A percentile compares a stretch with the other conserved stretches of the same genome.
Conservation (phyloP, 2,888 invertebrate species). For the Podotricha telesiphe region DNA sequence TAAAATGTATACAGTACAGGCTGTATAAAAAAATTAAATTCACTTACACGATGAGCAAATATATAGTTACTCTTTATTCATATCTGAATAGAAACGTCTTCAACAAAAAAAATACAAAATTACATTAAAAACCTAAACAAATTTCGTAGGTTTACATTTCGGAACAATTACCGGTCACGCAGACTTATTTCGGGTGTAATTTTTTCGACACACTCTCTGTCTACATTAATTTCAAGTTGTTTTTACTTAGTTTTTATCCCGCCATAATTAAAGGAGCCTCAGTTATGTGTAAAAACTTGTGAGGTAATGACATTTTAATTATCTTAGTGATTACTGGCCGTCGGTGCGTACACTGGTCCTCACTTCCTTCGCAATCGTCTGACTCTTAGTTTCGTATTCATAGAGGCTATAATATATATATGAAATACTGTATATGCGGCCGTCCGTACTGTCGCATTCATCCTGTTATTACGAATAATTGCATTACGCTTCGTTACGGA, state of each 20-base stretch:
- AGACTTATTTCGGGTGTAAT: slow-evolving; percentile 48
- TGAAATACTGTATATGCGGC: slow-evolving; percentile 18
- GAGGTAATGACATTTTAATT: slow-evolving; percentile 83
- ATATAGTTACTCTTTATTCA: not conserved
- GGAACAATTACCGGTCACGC: slow-evolving; percentile 44
- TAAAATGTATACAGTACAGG: not conserved
- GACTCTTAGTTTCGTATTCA: slow-evolving; percentile 42
- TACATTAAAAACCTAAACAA: slow-evolving; percentile 16
- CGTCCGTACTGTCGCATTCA: slow-evolving; percentile 70
- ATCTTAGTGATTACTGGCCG: slow-evolving; percentile 75
- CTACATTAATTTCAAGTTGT: slow-evolving; percentile 53
- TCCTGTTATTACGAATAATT: slow-evolving; percentile 83
- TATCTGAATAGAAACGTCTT: not conserved
- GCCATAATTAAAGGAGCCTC: slow-evolving; percentile 70
- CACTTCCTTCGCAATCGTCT: slow-evolving; percentile 31
- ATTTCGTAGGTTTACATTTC: slow-evolving; percentile 12
- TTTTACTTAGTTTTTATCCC: slow-evolving; percentile 63
- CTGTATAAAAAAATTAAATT: not conserved
- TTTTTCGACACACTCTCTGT: slow-evolving; percentile 47
- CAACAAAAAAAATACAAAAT: not conserved
- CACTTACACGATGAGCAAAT: not conserved
- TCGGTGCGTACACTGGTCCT: slow-evolving; percentile 48
- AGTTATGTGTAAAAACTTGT: slow-evolving; percentile 78
- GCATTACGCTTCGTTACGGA: slow-evolving; percentile 82
- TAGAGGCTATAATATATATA: slow-evolving; percentile 27